Base-by-base conservation (phyloP, 2,797 vertebrate genomes). In the Picus viridis region DNA sequence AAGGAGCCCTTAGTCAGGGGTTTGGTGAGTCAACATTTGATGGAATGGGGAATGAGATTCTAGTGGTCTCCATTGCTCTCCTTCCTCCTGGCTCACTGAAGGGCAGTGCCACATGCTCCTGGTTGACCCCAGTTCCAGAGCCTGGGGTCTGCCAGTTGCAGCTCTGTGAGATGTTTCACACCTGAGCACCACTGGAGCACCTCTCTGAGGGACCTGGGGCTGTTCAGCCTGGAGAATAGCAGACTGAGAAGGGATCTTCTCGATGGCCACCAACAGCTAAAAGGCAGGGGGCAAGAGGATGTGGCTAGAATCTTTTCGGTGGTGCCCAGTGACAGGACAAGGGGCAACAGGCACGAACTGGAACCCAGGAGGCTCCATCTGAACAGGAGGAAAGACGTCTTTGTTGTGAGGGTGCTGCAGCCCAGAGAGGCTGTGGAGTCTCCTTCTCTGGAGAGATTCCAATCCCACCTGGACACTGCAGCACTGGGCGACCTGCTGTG, bases 21-120 rank as follows among this genome's bases (percentile, higher is more conserved):
- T 15, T 39, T 29, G 34, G 4, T 5, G 2, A 5, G n/a, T 0
- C 20, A 13, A 1, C 0, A 2, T 11, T 68, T 18, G 17, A 3
- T 6, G 45, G 74, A 53, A 3, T 13, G 41, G 15, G 58, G 29
- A 49, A 8, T 26, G 24, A 19, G 3, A 1, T 12, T 59, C 61
- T 32, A 59, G 65, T 15, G 23, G 10, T 23, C 26, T 6, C 26
- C 41, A 12, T 54, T 13, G 0, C 56, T 24, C 30, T 10, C 19
- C 26, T 79, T 27, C 23, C 5, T 59, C 13, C 36, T 1, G 2
- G 2, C 24, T 73, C 5, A 0, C 7, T 8, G 9, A 41, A 17
- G n/a, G 32, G 8, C 57, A 22, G 47, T 6, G 34, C 19, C 15
- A 0, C 1, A 5, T 0, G 1, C 47, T 56, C 56, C n/a, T 2